Evolutionary conservation across 2,113 vertebrate species (phyloP), one percentile per base, ranked within the genome.

Genomic region (Hippocampus guttulatus): DNA sequence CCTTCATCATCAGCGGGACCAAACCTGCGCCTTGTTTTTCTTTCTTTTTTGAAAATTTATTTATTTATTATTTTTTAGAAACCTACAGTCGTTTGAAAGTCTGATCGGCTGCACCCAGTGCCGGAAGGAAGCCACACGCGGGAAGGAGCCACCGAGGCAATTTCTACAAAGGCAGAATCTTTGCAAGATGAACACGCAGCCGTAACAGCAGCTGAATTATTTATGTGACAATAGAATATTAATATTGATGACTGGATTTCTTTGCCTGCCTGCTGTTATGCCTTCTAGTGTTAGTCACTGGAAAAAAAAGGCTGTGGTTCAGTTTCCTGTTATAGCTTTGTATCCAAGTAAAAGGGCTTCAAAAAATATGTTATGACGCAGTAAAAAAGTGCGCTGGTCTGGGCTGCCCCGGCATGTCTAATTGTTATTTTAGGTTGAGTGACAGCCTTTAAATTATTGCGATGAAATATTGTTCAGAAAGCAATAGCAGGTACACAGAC

Each of bases 241-340:
- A 83, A 88, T 87, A 88, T 79, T 86, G 80, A 90, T 84, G 82
- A 86, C 73, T 66, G 68, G 75, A 66, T 71, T 79, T 67, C 68
- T 82, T 41, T 75, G 69, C 62, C 66, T 69, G 70, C 70, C 70
- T 75, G 68, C 75, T 82, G 75, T 73, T 83, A 57, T 80, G 75
- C 74, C 79, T 86, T 78, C 64, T 57, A 75, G 60, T 70, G 69
- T 20, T 67, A 73, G 30, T 52, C 16, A 54, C 33, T 52, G 33
- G 27, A 45, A 40, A 33, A 52, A 70, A 54, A 41, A 60, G 57
- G 60, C 80, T 80, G 57, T 66, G 20, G 49, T 75, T 84, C 15
- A 15, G 61, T 78, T 90, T 74, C 87, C 87, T 87, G 77, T 84
- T 84, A 69, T 70, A 84, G 81, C 72, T 70, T 63, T 58, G 63